Evolutionary conservation across 1,140 invertebrate species (phyloP), one percentile per base, ranked within the genome.

Genomic region (Drosophila parabipectinata): DNA sequence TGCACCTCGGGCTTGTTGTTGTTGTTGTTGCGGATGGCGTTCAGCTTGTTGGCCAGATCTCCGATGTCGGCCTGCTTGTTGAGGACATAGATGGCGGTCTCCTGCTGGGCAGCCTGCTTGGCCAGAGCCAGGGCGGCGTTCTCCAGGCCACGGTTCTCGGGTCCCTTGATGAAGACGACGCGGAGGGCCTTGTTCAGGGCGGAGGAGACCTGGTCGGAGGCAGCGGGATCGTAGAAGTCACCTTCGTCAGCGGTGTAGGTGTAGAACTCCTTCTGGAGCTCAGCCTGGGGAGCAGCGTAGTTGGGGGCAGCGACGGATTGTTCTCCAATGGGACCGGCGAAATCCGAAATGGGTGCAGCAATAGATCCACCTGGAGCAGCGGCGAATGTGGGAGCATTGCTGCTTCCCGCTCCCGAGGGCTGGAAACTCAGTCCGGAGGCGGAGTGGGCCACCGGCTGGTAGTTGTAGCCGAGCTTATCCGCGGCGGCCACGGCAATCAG

Each of bases 391-490:
- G 80, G 80, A 0, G 72, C 60, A 6, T 47, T 34, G 37, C 64
- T 79, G 59, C 72, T 79, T 30, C 76, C 62, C 0, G 47, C 30
- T 12, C 63, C 39, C 7, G 73, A 75, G 7, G 90, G 89, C 18
- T 66, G 45, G 53, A 87, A 91, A 4, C 81, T 91, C 0, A 83
- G 69, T 28, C 85, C 89, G 0, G 89, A 90, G 6, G 61, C 18
- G 0, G 90, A 91, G 39, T 90, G 82, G 15, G 54, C 75, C 34
- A 90, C 85, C 8, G 85, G 90, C 57, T 90, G 79, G 47, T 91
- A 91, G 47, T 91, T 91, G 62, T 91, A 91, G 41, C 90, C 90
- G 58, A 91, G 77, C 12, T 90, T 90, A 48, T 90, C 90, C 37
- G 90, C 82, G 26, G 56, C 63, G 68, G 83, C 79, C 56, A 76